A percentile compares a stretch with the other conserved stretches of the same genome.
Evolutionary conservation across 2,888 invertebrate genomes (phyloP).

Genomic region (Venustoraphidia nigricollis): DNA sequence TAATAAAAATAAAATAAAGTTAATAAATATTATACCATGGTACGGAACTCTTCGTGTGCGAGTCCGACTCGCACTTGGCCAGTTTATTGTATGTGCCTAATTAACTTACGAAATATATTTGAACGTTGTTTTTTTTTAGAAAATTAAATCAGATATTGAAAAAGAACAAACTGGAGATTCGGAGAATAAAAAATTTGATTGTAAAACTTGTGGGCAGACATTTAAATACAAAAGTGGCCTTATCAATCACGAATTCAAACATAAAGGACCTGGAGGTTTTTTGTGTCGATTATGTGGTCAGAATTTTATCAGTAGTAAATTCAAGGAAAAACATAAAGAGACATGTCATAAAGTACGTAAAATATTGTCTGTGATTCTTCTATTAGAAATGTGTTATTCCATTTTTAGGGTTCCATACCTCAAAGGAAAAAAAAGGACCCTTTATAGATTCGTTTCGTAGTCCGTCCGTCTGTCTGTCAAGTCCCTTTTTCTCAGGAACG

Average conservation of each 20-base stretch:
- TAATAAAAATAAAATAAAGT: no score
- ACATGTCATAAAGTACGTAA: constrained; percentile 7
- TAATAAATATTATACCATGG: no score
- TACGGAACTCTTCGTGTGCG: no score
- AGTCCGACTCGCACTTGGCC: no score
- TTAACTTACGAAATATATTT: neutral
- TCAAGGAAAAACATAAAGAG: constrained; percentile 8
- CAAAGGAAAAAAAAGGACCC: no score
- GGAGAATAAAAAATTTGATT: neutral
- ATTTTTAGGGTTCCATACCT: no score
- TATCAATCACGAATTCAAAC: constrained; percentile 25
- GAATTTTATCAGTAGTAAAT: constrained; percentile 4
- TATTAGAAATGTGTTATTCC: no score
- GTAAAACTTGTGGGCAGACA: constrained; percentile 10
- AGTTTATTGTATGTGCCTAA: no score
- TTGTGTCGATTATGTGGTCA: constrained; percentile 24
- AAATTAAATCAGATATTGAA: neutral
- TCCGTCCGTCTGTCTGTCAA: no score
- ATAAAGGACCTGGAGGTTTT: constrained; percentile 27
- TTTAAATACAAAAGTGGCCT: constrained; percentile 20
- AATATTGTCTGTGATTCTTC: neutral
- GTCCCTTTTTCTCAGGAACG: no score
- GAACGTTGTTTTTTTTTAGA: neutral
- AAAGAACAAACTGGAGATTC: no score
- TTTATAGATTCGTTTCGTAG: no score